A percentile compares a stretch with the other conserved stretches of the same genome.
Evolutionary conservation across 2,113 vertebrate species (phyloP).

Genomic region (Genyomyrus donnyi): DNA sequence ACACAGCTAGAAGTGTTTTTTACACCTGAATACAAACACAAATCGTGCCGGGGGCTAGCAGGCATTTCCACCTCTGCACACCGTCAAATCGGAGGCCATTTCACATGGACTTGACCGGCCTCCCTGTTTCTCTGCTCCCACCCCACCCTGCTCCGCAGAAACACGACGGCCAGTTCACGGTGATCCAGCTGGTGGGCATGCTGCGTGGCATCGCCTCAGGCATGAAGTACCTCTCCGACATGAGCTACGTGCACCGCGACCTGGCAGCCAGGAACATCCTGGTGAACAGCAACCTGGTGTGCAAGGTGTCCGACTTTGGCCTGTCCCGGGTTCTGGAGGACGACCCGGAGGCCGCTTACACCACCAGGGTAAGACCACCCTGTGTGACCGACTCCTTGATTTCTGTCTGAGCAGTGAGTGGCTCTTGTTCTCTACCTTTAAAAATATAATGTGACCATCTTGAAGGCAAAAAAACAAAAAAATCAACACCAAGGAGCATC

Average conservation of each 20-base stretch:
- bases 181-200: slow-evolving; percentile 96
- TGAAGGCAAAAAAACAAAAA: neutral
- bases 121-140: neutral
- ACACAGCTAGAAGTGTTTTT: neutral
- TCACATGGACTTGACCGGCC: neutral
- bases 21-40: neutral
- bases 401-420: neutral
- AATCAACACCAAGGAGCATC: neutral
- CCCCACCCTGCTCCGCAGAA: slow-evolving; percentile 58
- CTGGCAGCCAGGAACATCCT: slow-evolving; percentile 92
- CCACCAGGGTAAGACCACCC: slow-evolving; percentile 82
- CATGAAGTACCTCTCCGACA: slow-evolving; percentile 95
- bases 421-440: neutral
- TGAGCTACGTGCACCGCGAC: slow-evolving; percentile 94
- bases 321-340: slow-evolving; percentile 96
- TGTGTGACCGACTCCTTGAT: neutral
- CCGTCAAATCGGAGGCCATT: neutral
- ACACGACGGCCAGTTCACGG: slow-evolving; percentile 92
- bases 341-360: slow-evolving; percentile 93
- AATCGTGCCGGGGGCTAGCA: neutral
- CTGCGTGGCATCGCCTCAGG: slow-evolving; percentile 87
- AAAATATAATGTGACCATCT: neutral
- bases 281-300: slow-evolving; percentile 96
- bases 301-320: slow-evolving; percentile 96
- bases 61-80: neutral